Evolutionary conservation across 2,113 vertebrate species (phyloP).

Genomic region (Chionomys nivalis): DNA sequence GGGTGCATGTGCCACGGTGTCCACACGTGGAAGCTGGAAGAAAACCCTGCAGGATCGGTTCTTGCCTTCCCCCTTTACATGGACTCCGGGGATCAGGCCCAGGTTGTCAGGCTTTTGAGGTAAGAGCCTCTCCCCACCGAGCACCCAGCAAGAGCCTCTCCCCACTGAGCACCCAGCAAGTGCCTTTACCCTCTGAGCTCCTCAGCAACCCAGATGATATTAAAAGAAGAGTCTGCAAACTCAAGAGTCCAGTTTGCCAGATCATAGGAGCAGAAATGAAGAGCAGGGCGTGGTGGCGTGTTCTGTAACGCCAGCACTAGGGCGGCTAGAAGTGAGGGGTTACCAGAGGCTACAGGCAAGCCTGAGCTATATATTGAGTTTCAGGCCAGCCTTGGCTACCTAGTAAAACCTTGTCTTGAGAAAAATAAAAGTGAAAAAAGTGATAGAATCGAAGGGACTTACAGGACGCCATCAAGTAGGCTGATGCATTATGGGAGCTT

Average conservation of each 20-base stretch:
- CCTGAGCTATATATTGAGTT: not conserved
- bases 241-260: not conserved
- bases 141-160: not conserved
- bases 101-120: not conserved
- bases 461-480: not conserved
- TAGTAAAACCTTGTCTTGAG: not conserved
- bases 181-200: too few relatives aligned
- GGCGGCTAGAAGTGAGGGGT: not conserved
- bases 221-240: not conserved
- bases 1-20: too few relatives aligned
- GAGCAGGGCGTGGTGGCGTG: not conserved
- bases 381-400: not conserved
- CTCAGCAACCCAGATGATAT: not conserved
- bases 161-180: not conserved
- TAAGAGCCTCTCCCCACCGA: too few relatives aligned
- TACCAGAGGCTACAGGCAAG: not conserved
- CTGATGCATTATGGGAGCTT: not conserved
- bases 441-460: not conserved
- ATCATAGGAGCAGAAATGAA: conserved; percentile 20
- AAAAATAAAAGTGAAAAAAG: not conserved
- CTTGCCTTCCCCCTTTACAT: not conserved
- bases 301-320: not conserved
- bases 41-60: not conserved
- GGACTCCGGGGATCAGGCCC: not conserved
- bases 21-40: not conserved